These are phyloP conservation scores for Apamea epomidion DNA, from an alignment of 2,888 invertebrate species.

Conservation along the genomic window DNA sequence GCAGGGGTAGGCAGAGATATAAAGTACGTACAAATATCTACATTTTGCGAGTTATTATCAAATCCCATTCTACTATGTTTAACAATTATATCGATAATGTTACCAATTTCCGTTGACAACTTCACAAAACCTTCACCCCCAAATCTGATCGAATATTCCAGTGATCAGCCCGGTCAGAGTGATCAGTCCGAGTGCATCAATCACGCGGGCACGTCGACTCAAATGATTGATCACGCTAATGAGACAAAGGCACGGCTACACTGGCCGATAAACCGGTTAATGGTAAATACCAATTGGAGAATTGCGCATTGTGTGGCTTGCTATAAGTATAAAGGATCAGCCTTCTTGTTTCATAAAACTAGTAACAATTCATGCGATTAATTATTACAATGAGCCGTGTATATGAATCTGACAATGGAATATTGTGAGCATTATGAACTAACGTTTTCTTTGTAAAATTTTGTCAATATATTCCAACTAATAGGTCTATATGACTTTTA, in stretches of 20 bases:
- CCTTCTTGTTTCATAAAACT: neutral
- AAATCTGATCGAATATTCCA: constrained; percentile 24
- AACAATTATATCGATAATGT: neutral
- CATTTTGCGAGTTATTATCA: neutral
- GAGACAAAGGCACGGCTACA: constrained; percentile 40
- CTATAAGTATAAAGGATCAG: neutral
- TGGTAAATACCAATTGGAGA: constrained; percentile 5
- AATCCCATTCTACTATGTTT: neutral
- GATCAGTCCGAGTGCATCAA: constrained; percentile 32
- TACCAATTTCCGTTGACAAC: constrained; percentile 20
- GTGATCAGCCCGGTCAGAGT: constrained; percentile 17
- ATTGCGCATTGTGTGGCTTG: neutral
- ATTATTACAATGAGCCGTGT: neutral
- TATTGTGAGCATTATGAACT: neutral
- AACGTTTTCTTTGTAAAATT: neutral
- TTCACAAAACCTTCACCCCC: neutral
- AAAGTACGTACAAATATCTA: neutral
- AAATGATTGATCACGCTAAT: constrained; percentile 63
- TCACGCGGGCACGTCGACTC: constrained; percentile 25
- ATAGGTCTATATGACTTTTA: neutral
- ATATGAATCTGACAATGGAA: too few species aligned
- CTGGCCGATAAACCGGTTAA: constrained; percentile 11
- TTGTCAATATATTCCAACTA: neutral
- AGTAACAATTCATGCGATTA: neutral
- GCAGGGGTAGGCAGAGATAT: neutral